Conservation (phyloP, 2,888 invertebrate genomes). For the Rhagophthalmus giganteus region DNA sequence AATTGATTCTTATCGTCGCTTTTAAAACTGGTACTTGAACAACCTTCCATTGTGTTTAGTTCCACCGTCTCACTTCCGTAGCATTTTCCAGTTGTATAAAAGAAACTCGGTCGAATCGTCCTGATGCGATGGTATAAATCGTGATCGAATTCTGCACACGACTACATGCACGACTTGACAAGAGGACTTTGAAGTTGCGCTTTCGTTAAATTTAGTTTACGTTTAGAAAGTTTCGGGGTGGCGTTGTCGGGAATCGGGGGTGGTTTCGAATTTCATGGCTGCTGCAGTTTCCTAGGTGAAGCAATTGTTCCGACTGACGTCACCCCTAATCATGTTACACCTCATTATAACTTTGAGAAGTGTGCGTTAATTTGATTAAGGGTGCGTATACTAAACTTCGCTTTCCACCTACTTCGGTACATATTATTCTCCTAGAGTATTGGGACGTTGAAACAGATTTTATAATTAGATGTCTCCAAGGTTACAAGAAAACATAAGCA, state of each 20-base stretch:
- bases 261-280: constrained; percentile 41
- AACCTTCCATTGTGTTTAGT: no score
- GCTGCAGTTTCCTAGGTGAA: constrained; percentile 52
- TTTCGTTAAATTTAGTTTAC: constrained; percentile 51
- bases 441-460: constrained; percentile 34
- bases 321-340: constrained; percentile 60
- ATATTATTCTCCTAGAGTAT: constrained; percentile 31
- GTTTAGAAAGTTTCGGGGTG: constrained; percentile 45
- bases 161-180: constrained; percentile 38
- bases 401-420: constrained; percentile 29
- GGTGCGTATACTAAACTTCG: constrained; percentile 36
- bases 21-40: no score
- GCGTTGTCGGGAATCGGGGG: constrained; percentile 32
- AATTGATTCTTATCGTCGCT: no score
- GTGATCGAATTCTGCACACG: constrained; percentile 37
- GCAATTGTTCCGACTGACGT: constrained; percentile 61
- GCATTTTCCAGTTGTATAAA: neutral
- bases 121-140: constrained; percentile 28
- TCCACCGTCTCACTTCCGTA: no score
- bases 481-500: constrained; percentile 16
- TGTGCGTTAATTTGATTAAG: constrained; percentile 48
- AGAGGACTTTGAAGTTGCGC: constrained; percentile 48
- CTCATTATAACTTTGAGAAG: constrained; percentile 54
- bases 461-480: constrained; percentile 29
- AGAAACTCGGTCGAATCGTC: constrained; percentile 9